Percentiles rank a stretch among this genome's conserved stretches.
Conservation (phyloP, 2,888 invertebrate genomes). For the Elegia similella region DNA sequence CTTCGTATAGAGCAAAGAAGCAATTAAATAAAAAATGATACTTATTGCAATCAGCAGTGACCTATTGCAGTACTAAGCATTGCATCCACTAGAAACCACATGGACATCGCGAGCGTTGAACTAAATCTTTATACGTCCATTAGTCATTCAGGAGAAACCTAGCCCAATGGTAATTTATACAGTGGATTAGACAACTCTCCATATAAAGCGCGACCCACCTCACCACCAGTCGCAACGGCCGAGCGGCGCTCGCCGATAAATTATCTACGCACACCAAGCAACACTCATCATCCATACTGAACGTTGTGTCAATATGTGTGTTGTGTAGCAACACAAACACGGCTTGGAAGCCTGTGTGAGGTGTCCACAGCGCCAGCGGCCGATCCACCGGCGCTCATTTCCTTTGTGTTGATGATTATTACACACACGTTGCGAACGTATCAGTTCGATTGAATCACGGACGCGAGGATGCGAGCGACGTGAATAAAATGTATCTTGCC, state of each 20-base stretch:
- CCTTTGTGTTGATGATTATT: conserved; percentile 56
- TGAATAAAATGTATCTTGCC: conserved; percentile 27
- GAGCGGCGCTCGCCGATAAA: conserved; percentile 56
- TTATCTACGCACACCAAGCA: conserved; percentile 55
- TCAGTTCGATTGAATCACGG: conserved; percentile 35
- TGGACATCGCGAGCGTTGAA: conserved; percentile 47
- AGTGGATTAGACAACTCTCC: conserved; percentile 71
- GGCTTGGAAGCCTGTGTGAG: conserved; percentile 33
- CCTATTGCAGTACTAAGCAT: not conserved
- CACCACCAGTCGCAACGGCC: conserved; percentile 38
- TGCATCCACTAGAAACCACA: conserved; percentile 47
- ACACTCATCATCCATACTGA: conserved; percentile 32
- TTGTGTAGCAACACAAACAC: conserved; percentile 35
- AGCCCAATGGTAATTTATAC: conserved; percentile 68
- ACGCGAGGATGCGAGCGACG: conserved; percentile 30
- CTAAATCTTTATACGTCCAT: conserved; percentile 65
- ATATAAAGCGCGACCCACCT: conserved; percentile 71
- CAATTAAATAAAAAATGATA: not conserved
- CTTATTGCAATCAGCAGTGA: not conserved
- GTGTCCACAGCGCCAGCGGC: conserved; percentile 38
- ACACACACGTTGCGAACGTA: conserved; percentile 34
- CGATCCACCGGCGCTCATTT: conserved; percentile 38
- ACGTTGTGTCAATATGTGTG: conserved; percentile 35
- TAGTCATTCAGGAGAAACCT: conserved; percentile 75
- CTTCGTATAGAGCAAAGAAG: not conserved